Evolutionary conservation across 2,113 vertebrate genomes (phyloP).

Genomic region (Agapornis roseicollis): DNA sequence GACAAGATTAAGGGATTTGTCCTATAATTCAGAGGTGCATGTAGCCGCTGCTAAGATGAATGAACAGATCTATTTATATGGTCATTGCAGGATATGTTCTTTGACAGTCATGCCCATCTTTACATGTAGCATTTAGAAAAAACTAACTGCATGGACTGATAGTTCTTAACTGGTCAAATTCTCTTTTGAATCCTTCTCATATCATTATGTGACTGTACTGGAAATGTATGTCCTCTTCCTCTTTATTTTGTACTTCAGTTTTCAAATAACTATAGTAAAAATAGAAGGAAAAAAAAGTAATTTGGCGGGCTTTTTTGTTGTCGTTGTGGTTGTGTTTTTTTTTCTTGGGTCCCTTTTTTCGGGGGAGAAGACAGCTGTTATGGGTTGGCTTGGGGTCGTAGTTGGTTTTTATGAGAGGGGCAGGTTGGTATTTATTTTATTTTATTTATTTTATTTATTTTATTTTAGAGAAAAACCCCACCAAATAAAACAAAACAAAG

Average conservation of each 20-base stretch:
- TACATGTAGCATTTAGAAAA: neutral
- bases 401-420: too few relatives aligned
- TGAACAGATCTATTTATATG: neutral
- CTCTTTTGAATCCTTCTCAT: neutral
- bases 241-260: neutral
- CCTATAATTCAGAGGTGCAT: neutral
- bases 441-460: too few relatives aligned
- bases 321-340: neutral
- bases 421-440: too few relatives aligned
- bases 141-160: neutral
- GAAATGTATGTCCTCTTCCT: neutral
- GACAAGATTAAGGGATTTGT: slow-evolving; percentile 49
- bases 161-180: neutral
- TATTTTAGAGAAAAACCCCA: fast-evolving
- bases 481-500: neutral
- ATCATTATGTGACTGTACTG: neutral
- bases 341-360: neutral
- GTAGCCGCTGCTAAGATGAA: neutral
- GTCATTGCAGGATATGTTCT: neutral
- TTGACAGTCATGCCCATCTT: neutral
- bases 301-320: too few relatives aligned
- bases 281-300: neutral
- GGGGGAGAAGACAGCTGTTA: neutral
- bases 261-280: neutral
- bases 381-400: neutral